Conservation (phyloP, 2,888 invertebrate genomes). For the Pandemis cinnamomeana region DNA sequence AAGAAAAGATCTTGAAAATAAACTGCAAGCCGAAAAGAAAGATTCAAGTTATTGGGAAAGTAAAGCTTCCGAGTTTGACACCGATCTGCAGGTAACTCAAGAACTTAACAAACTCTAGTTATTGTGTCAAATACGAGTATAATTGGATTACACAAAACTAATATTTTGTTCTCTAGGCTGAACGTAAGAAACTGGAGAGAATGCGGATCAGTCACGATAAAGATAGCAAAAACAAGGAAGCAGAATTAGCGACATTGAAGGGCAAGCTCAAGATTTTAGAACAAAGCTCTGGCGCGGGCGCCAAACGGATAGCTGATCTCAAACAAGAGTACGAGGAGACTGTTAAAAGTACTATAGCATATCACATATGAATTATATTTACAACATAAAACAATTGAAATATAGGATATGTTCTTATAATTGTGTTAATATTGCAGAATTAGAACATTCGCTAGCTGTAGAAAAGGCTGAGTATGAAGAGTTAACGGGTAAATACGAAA, state of each 20-base stretch:
- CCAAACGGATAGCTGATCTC: conserved; percentile 87
- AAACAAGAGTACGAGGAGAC: conserved; percentile 87
- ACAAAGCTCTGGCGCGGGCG: conserved; percentile 85
- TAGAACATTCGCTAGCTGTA: conserved; percentile 87
- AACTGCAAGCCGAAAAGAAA: conserved; percentile 85
- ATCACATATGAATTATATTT: neutral
- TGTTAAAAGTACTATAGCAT: conserved; percentile 86
- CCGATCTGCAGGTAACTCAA: conserved; percentile 80
- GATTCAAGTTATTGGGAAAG: conserved; percentile 87
- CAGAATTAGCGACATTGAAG: conserved; percentile 90
- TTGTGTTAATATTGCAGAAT: conserved; percentile 74
- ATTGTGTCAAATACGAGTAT: neutral
- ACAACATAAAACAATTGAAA: neutral
- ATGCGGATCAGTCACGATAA: conserved; percentile 88
- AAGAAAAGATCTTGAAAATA: conserved; percentile 87
- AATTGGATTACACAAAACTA: neutral
- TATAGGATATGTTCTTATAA: neutral
- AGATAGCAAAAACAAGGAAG: conserved; percentile 90
- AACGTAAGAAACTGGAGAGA: conserved; percentile 87
- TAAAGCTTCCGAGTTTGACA: conserved; percentile 85
- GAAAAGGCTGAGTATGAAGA: conserved; percentile 91
- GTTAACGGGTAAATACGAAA: conserved; percentile 92
- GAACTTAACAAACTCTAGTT: too few relatives aligned
- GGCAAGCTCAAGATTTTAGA: conserved; percentile 88
- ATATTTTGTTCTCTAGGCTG: conserved; percentile 73